Conservation (phyloP, 53 echinoderm and acorn worm genomes). For the Arbacia lixula region DNA sequence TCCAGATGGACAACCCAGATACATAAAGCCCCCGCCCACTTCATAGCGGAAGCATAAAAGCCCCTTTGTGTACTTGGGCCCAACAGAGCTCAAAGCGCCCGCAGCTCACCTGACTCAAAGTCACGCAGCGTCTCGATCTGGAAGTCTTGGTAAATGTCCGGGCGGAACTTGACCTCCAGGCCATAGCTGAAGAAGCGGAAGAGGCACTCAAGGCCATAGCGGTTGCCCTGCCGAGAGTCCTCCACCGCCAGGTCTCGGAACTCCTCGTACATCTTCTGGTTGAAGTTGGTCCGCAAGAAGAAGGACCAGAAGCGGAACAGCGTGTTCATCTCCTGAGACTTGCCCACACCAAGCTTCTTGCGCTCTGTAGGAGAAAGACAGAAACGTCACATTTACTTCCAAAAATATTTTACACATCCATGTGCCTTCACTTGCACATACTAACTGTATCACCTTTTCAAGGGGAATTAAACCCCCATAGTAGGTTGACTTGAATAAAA, state of each 20-base stretch:
- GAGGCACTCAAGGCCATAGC: constrained; percentile 97
- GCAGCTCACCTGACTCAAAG: constrained; percentile 79
- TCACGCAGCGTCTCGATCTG: constrained; percentile 90
- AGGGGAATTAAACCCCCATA: too few relatives aligned
- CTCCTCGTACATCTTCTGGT: constrained; percentile 99
- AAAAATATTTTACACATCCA: too few relatives aligned
- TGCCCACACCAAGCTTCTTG: constrained; percentile 98
- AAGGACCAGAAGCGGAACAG: constrained; percentile 99
- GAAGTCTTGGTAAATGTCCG: constrained; percentile 93
- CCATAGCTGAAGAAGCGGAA: constrained; percentile 99
- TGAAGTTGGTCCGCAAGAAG: constrained; percentile 98
- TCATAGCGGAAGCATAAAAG: too few relatives aligned
- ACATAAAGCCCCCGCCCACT: neutral
- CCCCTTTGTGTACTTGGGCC: neutral
- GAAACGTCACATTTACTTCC: too few relatives aligned
- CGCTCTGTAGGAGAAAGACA: constrained; percentile 67
- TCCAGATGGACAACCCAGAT: too few relatives aligned
- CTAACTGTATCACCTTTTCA: too few relatives aligned
- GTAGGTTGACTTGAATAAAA: too few relatives aligned
- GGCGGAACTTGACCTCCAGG: constrained; percentile 92
- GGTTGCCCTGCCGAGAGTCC: constrained; percentile 87
- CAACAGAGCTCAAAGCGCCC: too few relatives aligned
- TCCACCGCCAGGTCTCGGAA: constrained; percentile 90
- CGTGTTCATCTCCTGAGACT: constrained; percentile 99
- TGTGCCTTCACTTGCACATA: too few relatives aligned